Conservation (phyloP, 2,797 vertebrate species). For the Alfaro cultratus region DNA sequence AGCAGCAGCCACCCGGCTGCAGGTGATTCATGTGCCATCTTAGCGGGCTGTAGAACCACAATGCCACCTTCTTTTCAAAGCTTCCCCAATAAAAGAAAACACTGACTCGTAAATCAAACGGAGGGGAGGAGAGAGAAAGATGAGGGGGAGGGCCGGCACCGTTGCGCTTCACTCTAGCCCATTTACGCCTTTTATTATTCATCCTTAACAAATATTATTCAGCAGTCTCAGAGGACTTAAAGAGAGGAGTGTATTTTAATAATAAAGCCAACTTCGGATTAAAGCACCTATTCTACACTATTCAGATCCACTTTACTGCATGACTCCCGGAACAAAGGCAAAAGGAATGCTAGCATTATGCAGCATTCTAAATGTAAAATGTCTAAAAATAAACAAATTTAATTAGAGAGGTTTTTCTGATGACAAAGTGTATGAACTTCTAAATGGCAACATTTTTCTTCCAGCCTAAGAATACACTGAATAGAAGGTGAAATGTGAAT, state of each 20-base stretch:
- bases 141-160: slow-evolving; percentile 51
- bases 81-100: slow-evolving; percentile 74
- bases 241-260: slow-evolving; percentile 71
- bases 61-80: slow-evolving; percentile 77
- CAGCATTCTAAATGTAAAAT: slow-evolving; percentile 26
- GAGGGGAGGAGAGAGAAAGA: slow-evolving; percentile 55
- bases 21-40: slow-evolving; percentile 76
- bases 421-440: slow-evolving; percentile 9
- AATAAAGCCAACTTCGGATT: slow-evolving; percentile 71
- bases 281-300: slow-evolving; percentile 63
- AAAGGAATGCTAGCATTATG: slow-evolving; percentile 23
- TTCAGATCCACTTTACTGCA: slow-evolving; percentile 50
- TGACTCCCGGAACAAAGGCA: slow-evolving; percentile 58
- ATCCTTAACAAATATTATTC: slow-evolving; percentile 81
- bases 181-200: slow-evolving; percentile 77
- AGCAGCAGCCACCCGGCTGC: not conserved
- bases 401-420: slow-evolving; percentile 38
- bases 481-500: not conserved
- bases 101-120: slow-evolving; percentile 70
- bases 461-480: slow-evolving; percentile 19
- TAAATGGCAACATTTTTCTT: not conserved
- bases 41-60: slow-evolving; percentile 68
- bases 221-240: slow-evolving; percentile 70
- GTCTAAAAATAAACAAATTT: slow-evolving; percentile 40
- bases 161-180: slow-evolving; percentile 59